Base-by-base conservation (phyloP, 1,140 invertebrate genomes). In the Piezodorus guildinii region DNA sequence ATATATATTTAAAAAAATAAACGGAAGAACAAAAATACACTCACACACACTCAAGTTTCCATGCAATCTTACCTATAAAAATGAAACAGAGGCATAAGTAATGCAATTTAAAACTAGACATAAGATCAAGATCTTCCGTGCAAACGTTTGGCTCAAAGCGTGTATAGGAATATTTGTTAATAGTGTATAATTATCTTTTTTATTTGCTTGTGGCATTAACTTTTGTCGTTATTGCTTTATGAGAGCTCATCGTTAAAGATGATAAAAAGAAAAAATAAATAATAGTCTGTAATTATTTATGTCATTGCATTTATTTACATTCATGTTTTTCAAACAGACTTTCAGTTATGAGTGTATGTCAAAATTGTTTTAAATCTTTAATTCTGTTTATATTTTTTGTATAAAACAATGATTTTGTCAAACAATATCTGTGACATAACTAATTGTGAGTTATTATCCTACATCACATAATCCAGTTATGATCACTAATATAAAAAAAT, bases 131-230 rank as follows among this genome's bases (percentile, higher is more conserved):
- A 64, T 64, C 63, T 64, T 64, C 63, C 63, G 56, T 49, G 43
- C 30, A 60, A 64, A 64, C 25, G 56, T 64, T 64, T 64, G 54
- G 63, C 63, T 64, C 63, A 64, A 64, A 59, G 52, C 54, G 44
- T 64, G 56, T 60, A 64, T 59, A 64, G 49, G 30, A 17, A 60
- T 60, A 60, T 64, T 64, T 59, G 54, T 64, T 64, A 60, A 45
- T 52, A 34, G 49, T 23, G 46, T 49, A 62, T 46, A 62, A 46
- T 46, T 44, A n/a, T 25, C 25, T 62, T 61, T 43, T 62, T 62
- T 62, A 56, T 56, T 56, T 56, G 52, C 52, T 56, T 56, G 52
- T 56, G 17, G 52, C 52, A 56, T 56, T 56, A 19, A 56, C 17
- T 56, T 56, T 56, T 56, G 52, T 56, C 30, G 30, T n/a, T 44